A percentile compares a stretch with the other conserved stretches of the same genome.
These are phyloP conservation scores for Sigmodon hispidus DNA, from an alignment of 2,113 vertebrate species.

Conservation along the genomic window DNA sequence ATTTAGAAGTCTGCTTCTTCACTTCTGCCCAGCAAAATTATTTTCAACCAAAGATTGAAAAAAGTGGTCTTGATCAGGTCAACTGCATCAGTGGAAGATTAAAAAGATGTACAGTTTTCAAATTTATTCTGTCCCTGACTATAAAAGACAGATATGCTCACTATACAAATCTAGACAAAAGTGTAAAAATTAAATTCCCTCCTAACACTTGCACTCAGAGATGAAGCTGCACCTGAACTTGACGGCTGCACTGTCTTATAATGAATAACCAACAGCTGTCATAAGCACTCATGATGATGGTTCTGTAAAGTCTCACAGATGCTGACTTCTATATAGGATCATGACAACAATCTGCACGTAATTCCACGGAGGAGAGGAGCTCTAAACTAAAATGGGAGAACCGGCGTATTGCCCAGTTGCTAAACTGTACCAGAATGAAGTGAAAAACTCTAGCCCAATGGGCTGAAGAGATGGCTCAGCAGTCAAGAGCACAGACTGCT, in stretches of 20 bases:
- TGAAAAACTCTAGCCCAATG: not conserved
- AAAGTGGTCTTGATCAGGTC: conserved; percentile 16
- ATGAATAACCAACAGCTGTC: conserved; percentile 44
- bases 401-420: conserved; percentile 43
- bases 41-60: conserved; percentile 47
- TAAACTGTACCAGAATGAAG: conserved; percentile 19
- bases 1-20: conserved; percentile 58
- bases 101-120: conserved; percentile 52
- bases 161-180: conserved; percentile 26
- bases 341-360: not conserved
- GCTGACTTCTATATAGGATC: conserved; percentile 35
- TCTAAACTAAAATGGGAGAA: conserved; percentile 52
- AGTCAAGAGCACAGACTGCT: not conserved
- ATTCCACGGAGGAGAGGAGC: conserved; percentile 17
- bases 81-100: conserved; percentile 44
- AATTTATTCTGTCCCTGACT: not conserved
- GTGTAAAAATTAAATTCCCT: conserved; percentile 29
- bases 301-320: conserved; percentile 60
- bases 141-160: conserved; percentile 30
- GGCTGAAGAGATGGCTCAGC: not conserved
- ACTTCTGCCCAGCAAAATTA: conserved; percentile 50
- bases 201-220: not conserved
- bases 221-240: conserved; percentile 25
- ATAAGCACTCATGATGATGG: not conserved
- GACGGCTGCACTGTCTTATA: conserved; percentile 19